Evolutionary conservation across 2,797 vertebrate species (phyloP).

Genomic region (Momotus momota): DNA sequence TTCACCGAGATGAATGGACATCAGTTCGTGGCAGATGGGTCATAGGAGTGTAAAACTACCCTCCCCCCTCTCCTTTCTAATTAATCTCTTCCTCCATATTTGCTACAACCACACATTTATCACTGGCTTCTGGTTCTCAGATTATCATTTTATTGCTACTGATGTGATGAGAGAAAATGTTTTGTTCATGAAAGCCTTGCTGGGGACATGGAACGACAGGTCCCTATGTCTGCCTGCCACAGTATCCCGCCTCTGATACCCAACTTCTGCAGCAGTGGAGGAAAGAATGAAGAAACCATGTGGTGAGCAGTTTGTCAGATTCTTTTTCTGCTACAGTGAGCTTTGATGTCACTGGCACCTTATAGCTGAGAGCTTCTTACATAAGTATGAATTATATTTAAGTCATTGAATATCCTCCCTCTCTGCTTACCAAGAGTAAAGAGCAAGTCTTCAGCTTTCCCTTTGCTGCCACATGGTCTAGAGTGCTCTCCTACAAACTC

Average conservation of each 20-base stretch:
- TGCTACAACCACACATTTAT: not conserved
- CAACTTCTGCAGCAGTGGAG: not conserved
- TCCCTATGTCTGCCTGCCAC: not conserved
- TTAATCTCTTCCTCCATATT: not conserved
- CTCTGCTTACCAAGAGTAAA: not conserved
- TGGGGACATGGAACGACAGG: not conserved
- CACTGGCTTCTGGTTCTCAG: not conserved
- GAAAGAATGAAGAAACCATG: not conserved
- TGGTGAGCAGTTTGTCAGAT: not conserved
- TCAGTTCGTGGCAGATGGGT: not conserved
- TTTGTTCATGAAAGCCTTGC: not conserved
- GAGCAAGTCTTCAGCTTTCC: not conserved
- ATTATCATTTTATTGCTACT: not conserved
- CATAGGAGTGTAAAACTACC: not conserved
- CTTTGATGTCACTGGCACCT: not conserved
- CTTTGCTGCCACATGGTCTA: not conserved
- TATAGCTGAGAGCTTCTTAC: conserved; percentile 12
- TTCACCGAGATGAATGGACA: not conserved
- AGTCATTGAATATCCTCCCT: not conserved
- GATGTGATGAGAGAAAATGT: not conserved
- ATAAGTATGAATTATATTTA: conserved; percentile 7
- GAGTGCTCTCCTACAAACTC: not conserved
- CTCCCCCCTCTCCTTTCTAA: not conserved
- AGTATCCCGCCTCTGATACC: not conserved
- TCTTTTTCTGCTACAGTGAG: not conserved